Base-by-base conservation (phyloP, 2,113 vertebrate genomes). In the Eulemur rufifrons region DNA sequence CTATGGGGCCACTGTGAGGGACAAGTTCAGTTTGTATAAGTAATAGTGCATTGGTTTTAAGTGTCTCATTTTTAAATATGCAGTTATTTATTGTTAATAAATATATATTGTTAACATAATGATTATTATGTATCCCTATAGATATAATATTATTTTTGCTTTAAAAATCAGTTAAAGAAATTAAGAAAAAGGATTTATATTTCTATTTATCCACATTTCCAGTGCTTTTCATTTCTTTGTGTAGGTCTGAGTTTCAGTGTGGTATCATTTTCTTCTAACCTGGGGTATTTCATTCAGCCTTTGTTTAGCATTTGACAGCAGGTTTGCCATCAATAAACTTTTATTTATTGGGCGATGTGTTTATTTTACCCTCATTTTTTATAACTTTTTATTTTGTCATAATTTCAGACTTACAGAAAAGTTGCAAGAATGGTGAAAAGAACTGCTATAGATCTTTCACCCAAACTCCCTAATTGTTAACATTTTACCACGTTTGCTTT, bases 341-440 rank as follows among this genome's bases (percentile, higher is more conserved):
- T 82, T 66, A 89, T 64, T 82, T 89, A 34, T 83, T 89, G 29
- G 56, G 56, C 52, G 64, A 37, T 82, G 78, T 94, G n/a, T 89
- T 84, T 74, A 50, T 52, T 76, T 84, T 34, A 47, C 37, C n/a
- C 21, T 89, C 17, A 89, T 64, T 76, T 89, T 74, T 73, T 74
- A 42, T 89, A 64, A 64, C 7, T 87, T 71, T 77, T 64, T n/a
- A 82, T 82, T 89, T 94, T 94, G 77, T 83, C 54, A 25, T 54
- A 23, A 64, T 42, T 83, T 83, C 56, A 45, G 45, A 52, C 29
- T 82, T 88, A 34, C 2, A 82, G n/a, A 29, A 94, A 83, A 64
- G 21, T 74, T 82, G 17, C 5, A 74, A 77, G n/a, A 63, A 54
- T 71, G 50, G 13, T 56, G 15, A 32, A 78, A 52, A 89, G 87